These are phyloP conservation scores for Lasioglossum marginatum DNA, from an alignment of 2,888 invertebrate species.

Conservation along the genomic window DNA sequence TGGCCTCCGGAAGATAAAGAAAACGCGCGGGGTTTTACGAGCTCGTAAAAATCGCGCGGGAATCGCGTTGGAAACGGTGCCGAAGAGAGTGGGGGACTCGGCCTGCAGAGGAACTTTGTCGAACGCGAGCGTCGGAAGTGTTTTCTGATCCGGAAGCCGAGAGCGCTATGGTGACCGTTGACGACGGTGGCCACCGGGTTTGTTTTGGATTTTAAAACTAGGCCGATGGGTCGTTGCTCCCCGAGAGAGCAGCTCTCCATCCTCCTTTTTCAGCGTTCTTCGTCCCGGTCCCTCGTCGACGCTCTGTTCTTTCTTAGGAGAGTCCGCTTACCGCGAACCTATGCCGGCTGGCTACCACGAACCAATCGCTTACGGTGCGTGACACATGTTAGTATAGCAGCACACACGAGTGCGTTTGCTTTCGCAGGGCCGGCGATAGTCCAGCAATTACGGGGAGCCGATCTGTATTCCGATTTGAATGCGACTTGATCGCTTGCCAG, in stretches of 20 bases:
- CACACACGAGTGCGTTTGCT: slow-evolving; percentile 15
- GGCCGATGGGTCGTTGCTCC: slow-evolving; percentile 79
- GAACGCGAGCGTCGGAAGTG: slow-evolving; percentile 23
- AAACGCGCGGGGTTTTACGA: slow-evolving; percentile 74
- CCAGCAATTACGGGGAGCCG: slow-evolving; percentile 10
- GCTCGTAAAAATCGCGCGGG: slow-evolving; percentile 69
- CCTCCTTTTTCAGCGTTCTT: slow-evolving; percentile 6
- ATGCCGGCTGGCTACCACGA: slow-evolving; percentile 56
- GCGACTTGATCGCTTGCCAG: background rate
- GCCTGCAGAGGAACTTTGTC: slow-evolving; percentile 5
- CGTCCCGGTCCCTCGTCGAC: slow-evolving; percentile 10
- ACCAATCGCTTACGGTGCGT: slow-evolving; percentile 59
- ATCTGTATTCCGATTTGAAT: background rate
- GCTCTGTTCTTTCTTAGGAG: slow-evolving; percentile 28
- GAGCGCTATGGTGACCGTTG: background rate
- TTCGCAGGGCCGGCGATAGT: slow-evolving; percentile 27
- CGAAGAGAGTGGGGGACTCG: background rate
- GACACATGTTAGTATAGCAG: slow-evolving; percentile 35
- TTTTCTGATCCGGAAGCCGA: slow-evolving; percentile 12
- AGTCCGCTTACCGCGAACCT: slow-evolving; percentile 62
- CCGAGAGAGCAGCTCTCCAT: slow-evolving; percentile 41
- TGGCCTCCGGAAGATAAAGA: slow-evolving; percentile 77
- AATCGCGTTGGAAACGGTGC: slow-evolving; percentile 19
- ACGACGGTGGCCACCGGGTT: slow-evolving; percentile 63
- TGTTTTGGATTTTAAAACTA: slow-evolving; percentile 83